Percentiles rank a stretch among this genome's conserved stretches.
These are phyloP conservation scores for Menura novaehollandiae DNA, from an alignment of 2,113 vertebrate genomes.

Conservation along the genomic window DNA sequence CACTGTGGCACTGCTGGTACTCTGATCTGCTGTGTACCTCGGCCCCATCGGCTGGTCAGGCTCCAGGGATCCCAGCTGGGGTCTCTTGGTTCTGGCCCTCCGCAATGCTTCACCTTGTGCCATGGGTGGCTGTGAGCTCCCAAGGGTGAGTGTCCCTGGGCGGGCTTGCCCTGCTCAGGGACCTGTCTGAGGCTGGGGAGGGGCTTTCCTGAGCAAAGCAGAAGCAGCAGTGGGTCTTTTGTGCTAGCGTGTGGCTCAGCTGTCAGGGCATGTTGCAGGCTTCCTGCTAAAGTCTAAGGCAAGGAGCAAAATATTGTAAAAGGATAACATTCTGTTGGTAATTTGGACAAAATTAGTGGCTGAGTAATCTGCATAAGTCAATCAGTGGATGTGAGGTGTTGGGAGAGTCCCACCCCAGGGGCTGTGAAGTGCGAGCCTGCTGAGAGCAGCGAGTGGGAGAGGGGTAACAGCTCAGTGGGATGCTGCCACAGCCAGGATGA, in stretches of 20 bases:
- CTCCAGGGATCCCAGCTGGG: accelerated
- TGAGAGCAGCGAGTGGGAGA: background rate
- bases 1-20: background rate
- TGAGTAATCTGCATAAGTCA: background rate
- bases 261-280: background rate
- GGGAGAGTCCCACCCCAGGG: background rate
- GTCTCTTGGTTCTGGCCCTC: background rate
- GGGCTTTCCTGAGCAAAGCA: background rate
- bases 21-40: accelerated
- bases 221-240: background rate
- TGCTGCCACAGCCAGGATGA: background rate
- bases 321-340: background rate
- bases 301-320: background rate
- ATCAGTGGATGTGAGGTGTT: background rate
- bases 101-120: background rate
- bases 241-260: accelerated
- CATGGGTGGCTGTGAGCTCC: accelerated
- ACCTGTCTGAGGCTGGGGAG: no score
- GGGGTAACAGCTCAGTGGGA: background rate
- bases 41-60: background rate
- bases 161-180: background rate
- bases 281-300: background rate
- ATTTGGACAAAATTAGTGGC: background rate
- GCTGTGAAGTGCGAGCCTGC: background rate
- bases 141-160: background rate